A percentile compares a stretch with the other conserved stretches of the same genome.
phyloP scores from a whole-genome alignment of 2,888 invertebrate genomes.

The Pandemis cinnamomeana region DNA sequence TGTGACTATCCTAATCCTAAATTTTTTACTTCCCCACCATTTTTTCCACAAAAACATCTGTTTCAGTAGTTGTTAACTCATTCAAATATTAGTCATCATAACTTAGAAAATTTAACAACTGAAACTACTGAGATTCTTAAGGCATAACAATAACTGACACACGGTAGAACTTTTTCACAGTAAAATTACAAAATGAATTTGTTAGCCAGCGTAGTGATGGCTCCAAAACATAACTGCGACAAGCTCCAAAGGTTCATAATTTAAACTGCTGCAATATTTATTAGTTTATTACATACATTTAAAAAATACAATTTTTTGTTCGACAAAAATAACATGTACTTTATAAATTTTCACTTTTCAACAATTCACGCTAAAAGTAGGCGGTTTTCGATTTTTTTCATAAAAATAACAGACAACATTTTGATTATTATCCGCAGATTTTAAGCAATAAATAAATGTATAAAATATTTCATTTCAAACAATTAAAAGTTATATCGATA shows the following conservation, averaged over 20 bases:
- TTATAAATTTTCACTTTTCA: background rate
- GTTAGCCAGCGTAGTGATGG: background rate
- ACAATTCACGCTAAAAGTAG: constrained; percentile 22
- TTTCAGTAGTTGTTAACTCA: too few relatives aligned
- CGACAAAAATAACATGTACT: constrained; percentile 22
- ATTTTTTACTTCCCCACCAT: too few relatives aligned
- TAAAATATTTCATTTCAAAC: background rate
- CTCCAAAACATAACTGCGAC: background rate
- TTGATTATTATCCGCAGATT: background rate
- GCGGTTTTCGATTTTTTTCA: constrained; percentile 9
- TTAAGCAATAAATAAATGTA: background rate
- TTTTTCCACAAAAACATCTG: too few relatives aligned
- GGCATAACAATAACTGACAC: background rate
- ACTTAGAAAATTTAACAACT: too few relatives aligned
- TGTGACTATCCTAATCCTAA: too few relatives aligned
- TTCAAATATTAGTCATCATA: too few relatives aligned
- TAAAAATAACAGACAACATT: background rate
- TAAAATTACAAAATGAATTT: background rate
- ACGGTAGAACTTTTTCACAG: background rate
- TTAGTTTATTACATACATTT: background rate
- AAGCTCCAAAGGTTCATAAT: background rate
- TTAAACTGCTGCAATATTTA: background rate
- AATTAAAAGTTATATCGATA: background rate
- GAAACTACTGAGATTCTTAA: background rate
- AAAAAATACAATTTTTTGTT: constrained; percentile 28